phyloP scores from a whole-genome alignment of 2,113 vertebrate species.

The Perca fluviatilis region DNA sequence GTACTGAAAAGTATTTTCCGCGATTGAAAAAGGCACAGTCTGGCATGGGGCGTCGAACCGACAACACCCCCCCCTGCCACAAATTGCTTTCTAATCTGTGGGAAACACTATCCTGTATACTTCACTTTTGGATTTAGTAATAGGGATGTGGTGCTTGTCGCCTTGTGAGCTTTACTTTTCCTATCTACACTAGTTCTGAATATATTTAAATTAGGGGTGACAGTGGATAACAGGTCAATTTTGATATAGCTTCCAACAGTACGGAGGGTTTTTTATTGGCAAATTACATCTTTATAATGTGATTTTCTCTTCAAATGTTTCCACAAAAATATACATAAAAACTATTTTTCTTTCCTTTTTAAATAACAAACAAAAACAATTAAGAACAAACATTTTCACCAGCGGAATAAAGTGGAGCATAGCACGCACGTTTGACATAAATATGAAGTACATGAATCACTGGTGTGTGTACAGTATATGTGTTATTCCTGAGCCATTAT shows the following conservation, averaged over 20 bases:
- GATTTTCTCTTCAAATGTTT: not conserved
- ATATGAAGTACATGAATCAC: conserved; percentile 10
- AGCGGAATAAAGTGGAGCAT: not conserved
- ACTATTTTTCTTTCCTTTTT: not conserved
- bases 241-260: not conserved
- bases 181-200: not conserved
- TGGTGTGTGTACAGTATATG: not conserved
- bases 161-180: not conserved
- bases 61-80: no score
- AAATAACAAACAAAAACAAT: not conserved
- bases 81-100: no score
- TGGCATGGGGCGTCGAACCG: no score
- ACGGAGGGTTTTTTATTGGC: not conserved
- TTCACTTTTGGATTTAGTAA: not conserved
- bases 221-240: not conserved
- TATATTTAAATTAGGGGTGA: not conserved
- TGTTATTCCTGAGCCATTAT: conserved; percentile 18
- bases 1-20: no score
- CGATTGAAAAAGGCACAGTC: no score
- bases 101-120: not conserved
- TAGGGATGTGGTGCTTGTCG: not conserved
- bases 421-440: conserved; percentile 19
- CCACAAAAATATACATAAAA: not conserved
- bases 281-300: not conserved
- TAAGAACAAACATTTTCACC: not conserved